Base-by-base conservation (phyloP, 2,888 invertebrate species). In the Thyatira batis region DNA sequence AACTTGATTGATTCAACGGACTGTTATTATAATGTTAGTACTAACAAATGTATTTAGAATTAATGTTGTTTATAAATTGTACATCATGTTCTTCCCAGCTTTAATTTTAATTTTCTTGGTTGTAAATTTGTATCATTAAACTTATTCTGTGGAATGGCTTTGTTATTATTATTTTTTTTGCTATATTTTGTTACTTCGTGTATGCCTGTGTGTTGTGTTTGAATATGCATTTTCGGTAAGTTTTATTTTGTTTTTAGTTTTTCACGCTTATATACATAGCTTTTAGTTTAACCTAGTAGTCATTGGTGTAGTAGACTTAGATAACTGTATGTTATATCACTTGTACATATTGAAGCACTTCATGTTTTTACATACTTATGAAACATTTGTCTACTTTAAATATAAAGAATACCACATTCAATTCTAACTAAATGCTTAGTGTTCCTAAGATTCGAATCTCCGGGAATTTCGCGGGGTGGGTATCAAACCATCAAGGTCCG, bases 91-190 rank as follows among this genome's bases (percentile, higher is more conserved):
- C 91, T 92, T 90, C 88, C 86, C 83, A 93, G 89, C 90, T 91
- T 92, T 91, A 88, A 90, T 85, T 78, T 70, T 87, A 89, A 82
- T 20, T 85, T 86, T 85, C 82, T 88, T 90, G 87, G 85, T 89
- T 89, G 90, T 92, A 91, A 80, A 86, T 87, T 85, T 90, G 89
- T 86, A 85, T 89, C 85, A 90, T 88, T 91, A 90, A 89, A 84
- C 84, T 84, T 86, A 84, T 83, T 81, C 82, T 83, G 82, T 86
- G 86, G 86, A 85, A 89, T 87, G 86, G 89, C 88, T 91, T 90
- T 68, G 76, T 84, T 87, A 84, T 83, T 48, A 28, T 84, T 86
- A n/a, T n/a, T 89, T 87, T 79, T 80, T 83, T 78, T 85, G 79
- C 81, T 73, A 77, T 67, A 69, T 75, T 79, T 76, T 76, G 76